A percentile compares a stretch with the other conserved stretches of the same genome.
phyloP scores from a whole-genome alignment of 2,113 vertebrate genomes.

The Solenodon paradoxus region DNA sequence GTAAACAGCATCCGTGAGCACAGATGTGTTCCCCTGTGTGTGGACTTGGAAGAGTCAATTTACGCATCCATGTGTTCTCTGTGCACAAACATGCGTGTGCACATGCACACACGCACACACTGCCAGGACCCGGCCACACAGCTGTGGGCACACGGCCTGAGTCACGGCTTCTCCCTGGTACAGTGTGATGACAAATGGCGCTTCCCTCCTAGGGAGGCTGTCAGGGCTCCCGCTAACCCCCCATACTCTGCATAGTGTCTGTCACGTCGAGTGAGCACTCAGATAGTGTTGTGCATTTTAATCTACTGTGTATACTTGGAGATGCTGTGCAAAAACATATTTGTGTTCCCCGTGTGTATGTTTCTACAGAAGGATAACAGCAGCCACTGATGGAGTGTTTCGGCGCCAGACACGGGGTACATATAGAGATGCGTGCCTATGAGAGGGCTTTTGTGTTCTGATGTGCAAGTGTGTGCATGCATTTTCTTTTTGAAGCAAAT shows the following conservation, averaged over 20 bases:
- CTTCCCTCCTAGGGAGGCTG: neutral
- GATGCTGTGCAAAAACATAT: neutral
- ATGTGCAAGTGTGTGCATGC: neutral
- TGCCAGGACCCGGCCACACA: accelerated
- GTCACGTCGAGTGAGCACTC: neutral
- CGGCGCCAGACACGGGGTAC: neutral
- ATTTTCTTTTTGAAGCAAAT: neutral
- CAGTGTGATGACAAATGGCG: neutral
- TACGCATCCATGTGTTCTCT: neutral
- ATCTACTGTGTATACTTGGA: neutral
- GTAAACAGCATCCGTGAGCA: neutral
- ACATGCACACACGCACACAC: neutral
- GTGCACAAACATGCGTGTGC: no score
- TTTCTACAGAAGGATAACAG: neutral
- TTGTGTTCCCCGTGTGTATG: neutral
- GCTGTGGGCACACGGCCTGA: neutral
- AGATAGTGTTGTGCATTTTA: neutral
- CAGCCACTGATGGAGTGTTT: neutral
- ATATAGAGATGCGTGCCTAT: neutral
- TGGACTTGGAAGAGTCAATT: neutral
- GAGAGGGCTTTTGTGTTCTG: neutral
- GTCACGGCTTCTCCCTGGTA: neutral
- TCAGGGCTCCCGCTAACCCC: neutral
- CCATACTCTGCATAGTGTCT: neutral
- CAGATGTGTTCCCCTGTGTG: neutral